phyloP scores from a whole-genome alignment of 2,797 vertebrate species.

The Schizopygopsis malacanthus region DNA sequence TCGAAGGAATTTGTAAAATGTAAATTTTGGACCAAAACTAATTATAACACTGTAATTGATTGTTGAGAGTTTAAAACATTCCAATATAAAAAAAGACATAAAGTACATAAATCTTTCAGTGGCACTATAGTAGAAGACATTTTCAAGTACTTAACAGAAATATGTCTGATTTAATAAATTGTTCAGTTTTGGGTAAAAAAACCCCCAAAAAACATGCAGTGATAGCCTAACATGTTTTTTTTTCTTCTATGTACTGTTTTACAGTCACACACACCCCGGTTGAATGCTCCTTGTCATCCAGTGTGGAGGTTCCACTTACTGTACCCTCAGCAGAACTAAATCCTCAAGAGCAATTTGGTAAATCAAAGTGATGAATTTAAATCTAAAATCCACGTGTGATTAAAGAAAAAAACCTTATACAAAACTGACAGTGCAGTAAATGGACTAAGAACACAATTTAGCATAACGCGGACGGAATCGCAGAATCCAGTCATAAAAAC shows the following conservation, averaged over 20 bases:
- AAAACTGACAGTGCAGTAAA: background rate
- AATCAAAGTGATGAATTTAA: background rate
- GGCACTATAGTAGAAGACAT: background rate
- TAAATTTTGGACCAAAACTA: background rate
- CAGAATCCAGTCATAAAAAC: too few relatives aligned
- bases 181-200: background rate
- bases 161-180: background rate
- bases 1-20: background rate
- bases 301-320: background rate
- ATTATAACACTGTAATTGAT: background rate
- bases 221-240: background rate
- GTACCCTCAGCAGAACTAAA: background rate
- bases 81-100: background rate
- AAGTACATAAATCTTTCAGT: background rate
- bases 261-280: background rate
- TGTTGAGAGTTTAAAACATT: conserved; percentile 1
- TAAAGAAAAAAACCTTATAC: background rate
- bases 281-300: background rate
- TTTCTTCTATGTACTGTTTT: background rate
- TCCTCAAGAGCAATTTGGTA: background rate
- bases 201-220: background rate
- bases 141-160: background rate
- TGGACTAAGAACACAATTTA: background rate
- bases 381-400: background rate
- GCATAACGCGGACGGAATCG: too few relatives aligned